Percentiles rank a stretch among this genome's conserved stretches.
phyloP scores from a whole-genome alignment of 2,797 vertebrate species.

The Gorsachius magnificus region DNA sequence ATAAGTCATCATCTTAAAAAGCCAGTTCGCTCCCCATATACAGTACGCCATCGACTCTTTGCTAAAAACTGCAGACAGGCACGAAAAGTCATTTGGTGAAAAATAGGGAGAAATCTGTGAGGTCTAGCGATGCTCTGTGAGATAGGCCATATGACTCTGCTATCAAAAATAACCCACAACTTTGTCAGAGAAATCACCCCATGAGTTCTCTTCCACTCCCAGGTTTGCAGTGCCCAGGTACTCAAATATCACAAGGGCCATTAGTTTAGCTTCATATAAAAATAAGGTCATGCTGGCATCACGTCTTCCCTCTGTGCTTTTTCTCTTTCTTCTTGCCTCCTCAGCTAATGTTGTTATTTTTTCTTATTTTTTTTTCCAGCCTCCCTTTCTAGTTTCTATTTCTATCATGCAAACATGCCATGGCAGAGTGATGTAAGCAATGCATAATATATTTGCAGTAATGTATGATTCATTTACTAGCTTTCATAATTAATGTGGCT shows the following conservation, averaged over 20 bases:
- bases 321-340: background rate
- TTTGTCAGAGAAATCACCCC: background rate
- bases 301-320: background rate
- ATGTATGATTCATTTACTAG: conserved; percentile 65
- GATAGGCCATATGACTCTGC: background rate
- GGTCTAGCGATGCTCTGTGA: background rate
- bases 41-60: background rate
- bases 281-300: background rate
- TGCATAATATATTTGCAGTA: conserved; percentile 67
- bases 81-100: background rate
- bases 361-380: background rate
- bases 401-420: conserved; percentile 45
- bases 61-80: background rate
- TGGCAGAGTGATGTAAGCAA: conserved; percentile 47
- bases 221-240: background rate
- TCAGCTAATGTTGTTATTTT: background rate
- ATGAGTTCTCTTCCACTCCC: rapidly evolving
- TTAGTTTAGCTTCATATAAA: background rate
- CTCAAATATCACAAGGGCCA: background rate
- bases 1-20: conserved; percentile 28
- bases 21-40: background rate
- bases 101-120: background rate
- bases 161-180: background rate
- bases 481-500: conserved; percentile 63
- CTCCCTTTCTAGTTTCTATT: conserved; percentile 38